phyloP scores from a whole-genome alignment of 2,797 vertebrate genomes.

The Leuciscus waleckii region DNA sequence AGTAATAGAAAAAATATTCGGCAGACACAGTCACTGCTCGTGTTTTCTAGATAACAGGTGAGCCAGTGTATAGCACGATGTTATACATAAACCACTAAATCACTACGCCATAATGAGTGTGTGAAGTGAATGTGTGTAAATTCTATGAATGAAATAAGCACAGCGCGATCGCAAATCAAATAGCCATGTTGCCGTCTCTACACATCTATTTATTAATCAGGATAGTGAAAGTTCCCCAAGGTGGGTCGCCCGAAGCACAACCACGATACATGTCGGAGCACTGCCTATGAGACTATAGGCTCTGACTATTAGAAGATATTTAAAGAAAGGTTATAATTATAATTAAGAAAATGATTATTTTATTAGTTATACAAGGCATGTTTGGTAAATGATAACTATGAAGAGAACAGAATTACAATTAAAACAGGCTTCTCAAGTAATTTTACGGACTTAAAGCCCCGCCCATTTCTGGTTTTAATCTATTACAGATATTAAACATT shows the following conservation, averaged over 20 bases:
- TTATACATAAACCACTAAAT: not conserved
- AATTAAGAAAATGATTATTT: not conserved
- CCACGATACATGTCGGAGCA: not conserved
- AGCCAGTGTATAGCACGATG: not conserved
- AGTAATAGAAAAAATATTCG: not conserved
- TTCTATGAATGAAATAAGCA: not conserved
- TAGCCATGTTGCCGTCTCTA: not conserved
- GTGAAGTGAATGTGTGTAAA: not conserved
- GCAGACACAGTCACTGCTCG: not conserved
- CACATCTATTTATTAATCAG: not conserved
- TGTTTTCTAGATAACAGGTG: conserved; percentile 1
- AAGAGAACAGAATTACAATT: not conserved
- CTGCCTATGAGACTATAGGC: not conserved
- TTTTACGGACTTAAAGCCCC: not conserved
- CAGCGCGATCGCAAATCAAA: not conserved
- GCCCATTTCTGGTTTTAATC: not conserved
- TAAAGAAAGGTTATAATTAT: not conserved
- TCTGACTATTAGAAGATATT: not conserved
- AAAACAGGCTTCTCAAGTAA: not conserved
- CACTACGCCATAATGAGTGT: not conserved
- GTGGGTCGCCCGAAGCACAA: not conserved
- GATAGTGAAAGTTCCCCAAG: not conserved
- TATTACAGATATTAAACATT: not conserved
- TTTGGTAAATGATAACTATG: not conserved
- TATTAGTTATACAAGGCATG: not conserved